Percentiles rank a stretch among this genome's conserved stretches.
Conservation (phyloP, 2,888 invertebrate species). For the Tridacna crocea region DNA sequence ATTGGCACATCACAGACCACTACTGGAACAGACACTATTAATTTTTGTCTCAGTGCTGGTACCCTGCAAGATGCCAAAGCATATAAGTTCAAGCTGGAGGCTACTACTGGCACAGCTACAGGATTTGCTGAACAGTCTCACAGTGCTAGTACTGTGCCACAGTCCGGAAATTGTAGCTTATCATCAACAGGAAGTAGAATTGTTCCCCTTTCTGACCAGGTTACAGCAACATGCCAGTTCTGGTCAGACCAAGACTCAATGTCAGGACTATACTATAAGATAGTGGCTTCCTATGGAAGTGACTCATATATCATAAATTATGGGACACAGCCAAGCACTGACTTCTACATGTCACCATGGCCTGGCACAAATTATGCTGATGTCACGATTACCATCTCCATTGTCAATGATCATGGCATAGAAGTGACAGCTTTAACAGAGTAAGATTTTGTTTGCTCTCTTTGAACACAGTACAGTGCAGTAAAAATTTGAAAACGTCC, state of each 20-base stretch:
- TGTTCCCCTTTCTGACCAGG: constrained; percentile 53
- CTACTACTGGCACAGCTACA: constrained; percentile 31
- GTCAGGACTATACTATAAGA: constrained; percentile 58
- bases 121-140: constrained; percentile 57
- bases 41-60: constrained; percentile 65
- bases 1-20: constrained; percentile 24
- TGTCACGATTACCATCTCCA: constrained; percentile 62
- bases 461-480: background rate
- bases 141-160: constrained; percentile 57
- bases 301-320: constrained; percentile 64
- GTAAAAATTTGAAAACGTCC: no score
- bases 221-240: constrained; percentile 62
- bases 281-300: constrained; percentile 39
- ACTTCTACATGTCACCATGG: constrained; percentile 67
- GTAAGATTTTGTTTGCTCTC: constrained; percentile 18
- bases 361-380: constrained; percentile 47
- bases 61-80: constrained; percentile 44
- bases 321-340: constrained; percentile 58
- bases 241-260: constrained; percentile 64
- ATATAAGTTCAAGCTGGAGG: constrained; percentile 64
- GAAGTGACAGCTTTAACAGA: constrained; percentile 29
- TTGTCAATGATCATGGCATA: constrained; percentile 69
- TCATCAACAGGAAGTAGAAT: constrained; percentile 31
- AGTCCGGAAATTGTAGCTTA: constrained; percentile 61
- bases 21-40: constrained; percentile 52